These are phyloP conservation scores for Monopterus albus DNA, from an alignment of 2,113 vertebrate species.

Conservation along the genomic window DNA sequence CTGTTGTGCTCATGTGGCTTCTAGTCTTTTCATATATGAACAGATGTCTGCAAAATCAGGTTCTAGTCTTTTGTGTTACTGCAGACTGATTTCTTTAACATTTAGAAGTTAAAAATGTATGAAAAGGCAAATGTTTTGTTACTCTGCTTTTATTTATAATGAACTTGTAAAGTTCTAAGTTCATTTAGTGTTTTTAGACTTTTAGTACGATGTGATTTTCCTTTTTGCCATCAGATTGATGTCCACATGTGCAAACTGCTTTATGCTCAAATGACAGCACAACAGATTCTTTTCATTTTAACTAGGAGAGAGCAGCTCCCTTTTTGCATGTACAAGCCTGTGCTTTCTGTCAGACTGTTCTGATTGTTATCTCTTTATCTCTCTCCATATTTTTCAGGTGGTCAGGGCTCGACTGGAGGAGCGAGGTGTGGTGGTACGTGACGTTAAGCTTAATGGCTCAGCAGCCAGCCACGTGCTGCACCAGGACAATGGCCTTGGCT, in stretches of 20 bases:
- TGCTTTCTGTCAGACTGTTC: conserved; percentile 5
- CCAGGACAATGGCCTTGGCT: conserved; percentile 91
- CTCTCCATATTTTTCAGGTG: conserved; percentile 79
- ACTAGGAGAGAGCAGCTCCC: neutral
- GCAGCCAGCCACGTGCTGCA: conserved; percentile 94
- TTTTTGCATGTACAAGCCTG: conserved; percentile 18
- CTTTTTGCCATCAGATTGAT: too few species aligned
- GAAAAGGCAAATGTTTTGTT: too few species aligned
- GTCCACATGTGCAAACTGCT: too few species aligned
- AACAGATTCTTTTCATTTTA: neutral
- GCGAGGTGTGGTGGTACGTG: conserved; percentile 84
- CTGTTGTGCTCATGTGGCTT: neutral
- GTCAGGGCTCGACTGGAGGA: conserved; percentile 91
- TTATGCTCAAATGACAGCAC: neutral
- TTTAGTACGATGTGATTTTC: too few species aligned
- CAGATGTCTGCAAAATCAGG: neutral
- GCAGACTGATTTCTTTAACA: too few species aligned
- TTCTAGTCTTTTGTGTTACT: too few species aligned
- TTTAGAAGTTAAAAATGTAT: too few species aligned
- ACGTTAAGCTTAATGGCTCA: conserved; percentile 90
- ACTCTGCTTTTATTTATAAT: too few species aligned
- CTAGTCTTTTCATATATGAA: neutral
- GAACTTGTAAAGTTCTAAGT: neutral
- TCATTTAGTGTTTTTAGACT: too few species aligned
- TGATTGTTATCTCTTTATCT: conserved; percentile 5